Percentiles rank a stretch among this genome's conserved stretches.
Conservation (phyloP, 2,113 vertebrate species). For the Polyodon spathula region DNA sequence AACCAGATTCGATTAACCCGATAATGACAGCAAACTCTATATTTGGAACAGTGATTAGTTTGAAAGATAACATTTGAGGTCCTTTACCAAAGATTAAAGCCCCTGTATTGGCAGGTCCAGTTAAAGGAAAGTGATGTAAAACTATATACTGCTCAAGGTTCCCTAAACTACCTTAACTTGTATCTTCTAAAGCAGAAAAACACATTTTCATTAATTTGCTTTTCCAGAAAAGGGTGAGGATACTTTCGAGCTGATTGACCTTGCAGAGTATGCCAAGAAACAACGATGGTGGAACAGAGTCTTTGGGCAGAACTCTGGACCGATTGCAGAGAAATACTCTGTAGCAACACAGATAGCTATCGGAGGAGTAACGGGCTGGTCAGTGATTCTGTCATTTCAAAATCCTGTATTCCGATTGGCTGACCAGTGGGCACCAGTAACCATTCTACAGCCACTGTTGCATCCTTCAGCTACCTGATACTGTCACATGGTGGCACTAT, state of each 20-base stretch:
- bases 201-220: not conserved
- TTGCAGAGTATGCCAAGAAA: slow-evolving; percentile 65
- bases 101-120: too few species aligned
- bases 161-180: not conserved
- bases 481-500: too few species aligned
- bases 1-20: too few species aligned
- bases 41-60: too few species aligned
- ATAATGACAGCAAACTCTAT: too few species aligned
- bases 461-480: too few species aligned
- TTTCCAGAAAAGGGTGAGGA: slow-evolving; percentile 45
- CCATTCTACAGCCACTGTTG: too few species aligned
- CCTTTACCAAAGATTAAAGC: too few species aligned
- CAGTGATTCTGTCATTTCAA: slow-evolving; percentile 26
- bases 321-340: slow-evolving; percentile 63
- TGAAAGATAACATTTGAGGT: too few species aligned
- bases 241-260: slow-evolving; percentile 52
- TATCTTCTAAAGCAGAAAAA: not conserved
- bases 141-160: not conserved
- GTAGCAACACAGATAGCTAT: slow-evolving; percentile 70
- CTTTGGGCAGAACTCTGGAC: slow-evolving; percentile 60
- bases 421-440: too few species aligned
- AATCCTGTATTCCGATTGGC: not conserved
- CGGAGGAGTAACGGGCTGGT: slow-evolving; percentile 74
- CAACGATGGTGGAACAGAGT: slow-evolving; percentile 72
- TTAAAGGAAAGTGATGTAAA: not conserved